These are phyloP conservation scores for Thinocorus orbignyianus DNA, from an alignment of 2,113 vertebrate species.

Conservation along the genomic window DNA sequence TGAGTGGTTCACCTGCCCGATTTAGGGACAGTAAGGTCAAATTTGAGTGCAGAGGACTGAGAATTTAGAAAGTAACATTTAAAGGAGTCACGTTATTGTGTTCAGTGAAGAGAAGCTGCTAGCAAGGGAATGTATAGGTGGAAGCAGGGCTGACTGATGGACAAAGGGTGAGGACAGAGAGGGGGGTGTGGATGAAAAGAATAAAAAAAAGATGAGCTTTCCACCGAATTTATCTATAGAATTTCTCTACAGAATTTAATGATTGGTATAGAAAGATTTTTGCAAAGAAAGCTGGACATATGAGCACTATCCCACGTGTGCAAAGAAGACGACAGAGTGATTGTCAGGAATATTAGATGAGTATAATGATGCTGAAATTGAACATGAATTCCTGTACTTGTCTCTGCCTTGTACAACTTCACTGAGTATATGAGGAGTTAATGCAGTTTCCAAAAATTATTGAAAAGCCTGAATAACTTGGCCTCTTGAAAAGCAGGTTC, in stretches of 20 bases:
- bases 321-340: neutral
- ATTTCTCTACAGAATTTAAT: neutral
- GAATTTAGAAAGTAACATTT: neutral
- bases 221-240: neutral
- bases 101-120: neutral
- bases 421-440: neutral
- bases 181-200: fast-evolving
- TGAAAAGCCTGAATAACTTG: neutral
- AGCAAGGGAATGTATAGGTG: neutral
- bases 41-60: neutral
- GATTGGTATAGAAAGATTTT: neutral
- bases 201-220: neutral
- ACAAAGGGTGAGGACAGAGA: neutral
- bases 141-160: neutral
- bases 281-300: neutral
- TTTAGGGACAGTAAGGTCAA: neutral
- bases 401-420: neutral
- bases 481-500: neutral
- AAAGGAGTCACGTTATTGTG: neutral
- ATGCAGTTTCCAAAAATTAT: neutral
- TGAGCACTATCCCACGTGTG: neutral
- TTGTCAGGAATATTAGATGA: neutral
- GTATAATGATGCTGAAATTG: neutral
- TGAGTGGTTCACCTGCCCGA: neutral
- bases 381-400: neutral